Conservation (phyloP, 1,140 invertebrate genomes). For the Drosophila truncata region DNA sequence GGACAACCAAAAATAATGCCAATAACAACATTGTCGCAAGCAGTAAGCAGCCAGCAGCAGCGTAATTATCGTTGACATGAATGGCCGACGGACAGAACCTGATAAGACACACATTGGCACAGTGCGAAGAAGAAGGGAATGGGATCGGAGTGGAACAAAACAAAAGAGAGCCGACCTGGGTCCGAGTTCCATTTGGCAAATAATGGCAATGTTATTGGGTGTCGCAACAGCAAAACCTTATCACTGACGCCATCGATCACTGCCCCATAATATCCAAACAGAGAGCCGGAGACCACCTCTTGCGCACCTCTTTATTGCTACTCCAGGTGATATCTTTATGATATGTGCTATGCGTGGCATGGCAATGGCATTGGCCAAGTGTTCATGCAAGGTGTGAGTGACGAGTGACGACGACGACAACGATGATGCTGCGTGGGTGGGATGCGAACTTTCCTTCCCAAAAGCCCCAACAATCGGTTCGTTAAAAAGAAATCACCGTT, state of each 20-base stretch:
- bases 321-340: slow-evolving; percentile 37
- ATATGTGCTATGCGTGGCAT: background rate
- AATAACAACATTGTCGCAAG: slow-evolving; percentile 26
- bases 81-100: slow-evolving; percentile 19
- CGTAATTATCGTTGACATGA: slow-evolving; percentile 33
- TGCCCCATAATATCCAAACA: slow-evolving; percentile 11
- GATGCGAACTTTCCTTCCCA: slow-evolving; percentile 11
- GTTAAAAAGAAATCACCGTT: slow-evolving; percentile 18
- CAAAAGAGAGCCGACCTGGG: background rate
- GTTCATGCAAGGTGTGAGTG: slow-evolving; percentile 29
- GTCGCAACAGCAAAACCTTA: slow-evolving; percentile 6
- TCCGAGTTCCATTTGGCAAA: slow-evolving; percentile 7
- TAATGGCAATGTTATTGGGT: slow-evolving; percentile 16
- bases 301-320: slow-evolving; percentile 14
- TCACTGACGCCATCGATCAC: slow-evolving; percentile 25
- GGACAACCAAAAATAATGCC: slow-evolving; percentile 34
- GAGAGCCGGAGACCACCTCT: slow-evolving; percentile 1
- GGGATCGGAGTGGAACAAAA: background rate
- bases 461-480: background rate
- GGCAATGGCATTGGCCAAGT: background rate
- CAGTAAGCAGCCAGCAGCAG: background rate
- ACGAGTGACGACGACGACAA: background rate
- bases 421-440: slow-evolving; percentile 32
- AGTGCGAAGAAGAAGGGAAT: slow-evolving; percentile 1
- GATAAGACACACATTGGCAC: slow-evolving; percentile 36